These are phyloP conservation scores for Kuschelorhynchus macadamiae DNA, from an alignment of 2,888 invertebrate species.

Conservation along the genomic window DNA sequence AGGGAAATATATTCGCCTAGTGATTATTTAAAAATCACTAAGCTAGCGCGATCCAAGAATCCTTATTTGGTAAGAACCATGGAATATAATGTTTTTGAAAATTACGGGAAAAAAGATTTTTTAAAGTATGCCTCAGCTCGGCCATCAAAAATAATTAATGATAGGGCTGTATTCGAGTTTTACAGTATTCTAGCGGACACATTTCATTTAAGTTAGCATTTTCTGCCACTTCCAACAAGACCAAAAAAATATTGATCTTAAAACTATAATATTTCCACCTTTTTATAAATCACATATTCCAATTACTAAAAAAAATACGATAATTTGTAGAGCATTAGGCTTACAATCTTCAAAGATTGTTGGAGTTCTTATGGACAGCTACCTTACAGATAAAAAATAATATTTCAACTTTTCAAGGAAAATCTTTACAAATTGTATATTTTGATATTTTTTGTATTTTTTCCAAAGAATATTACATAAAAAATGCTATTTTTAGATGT, in stretches of 20 bases:
- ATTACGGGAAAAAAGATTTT: constrained; percentile 25
- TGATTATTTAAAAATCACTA: constrained; percentile 46
- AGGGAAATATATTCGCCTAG: constrained; percentile 45
- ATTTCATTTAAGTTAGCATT: constrained; percentile 11
- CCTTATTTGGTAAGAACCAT: constrained; percentile 29
- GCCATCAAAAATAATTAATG: constrained; percentile 16
- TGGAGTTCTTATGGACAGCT: background rate
- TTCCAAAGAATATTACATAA: no score
- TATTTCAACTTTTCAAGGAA: no score
- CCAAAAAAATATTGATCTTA: constrained; percentile 18
- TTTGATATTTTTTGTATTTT: no score
- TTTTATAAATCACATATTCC: background rate
- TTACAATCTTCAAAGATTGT: constrained; percentile 4
- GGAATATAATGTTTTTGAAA: constrained; percentile 31
- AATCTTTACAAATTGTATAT: no score
- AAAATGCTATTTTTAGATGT: no score
- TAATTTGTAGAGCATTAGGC: background rate
- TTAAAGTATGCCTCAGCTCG: constrained; percentile 38
- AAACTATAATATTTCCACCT: constrained; percentile 3
- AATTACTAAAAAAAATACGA: constrained; percentile 20
- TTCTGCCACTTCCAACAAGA: constrained; percentile 16
- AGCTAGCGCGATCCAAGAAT: constrained; percentile 31
- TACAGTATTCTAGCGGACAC: background rate
- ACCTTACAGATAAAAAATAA: no score
- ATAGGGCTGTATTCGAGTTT: constrained; percentile 5